Base-by-base conservation (phyloP, 2,888 invertebrate species). In the Lepetodrilus schrolli region DNA sequence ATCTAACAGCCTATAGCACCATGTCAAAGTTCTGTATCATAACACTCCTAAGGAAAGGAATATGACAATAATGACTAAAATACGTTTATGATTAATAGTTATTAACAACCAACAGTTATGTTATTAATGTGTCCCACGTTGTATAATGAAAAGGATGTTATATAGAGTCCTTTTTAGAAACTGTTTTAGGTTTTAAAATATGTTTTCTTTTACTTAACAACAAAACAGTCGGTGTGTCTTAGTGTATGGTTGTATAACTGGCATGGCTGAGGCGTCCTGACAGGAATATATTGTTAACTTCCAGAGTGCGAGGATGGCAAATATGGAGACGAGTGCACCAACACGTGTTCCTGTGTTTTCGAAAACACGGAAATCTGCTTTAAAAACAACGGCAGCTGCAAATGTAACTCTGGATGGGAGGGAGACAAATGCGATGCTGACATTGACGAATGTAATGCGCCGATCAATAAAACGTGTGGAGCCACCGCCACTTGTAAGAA, bases 401-500 rank as follows among this genome's bases (percentile, higher is more conserved):
- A 13, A 3, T 70, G 70, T 49, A 26, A 26, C 5, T 17, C 13
- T 4, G 70, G 50, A 1, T 70, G 70, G 70, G 21, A 48, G 21
- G 70, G 49, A 20, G n/a, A 2, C 17, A 70, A 26, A 4, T 72
- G 43, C 36, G 23, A n/a, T 17, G 66, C 20, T n/a, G 72, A 72
- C 50, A 34, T 70, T 10, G 5, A 70, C 30, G 70, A 70, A 37
- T 70, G 70, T 20, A 5, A n/a, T 7, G 21, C 34, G n/a, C 2
- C n/a, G 1, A 23, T 37, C 20, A 7, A 17, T 5, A 17, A 20
- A 7, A n/a, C 10, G 30, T 48, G 36, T n/a, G 13, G 23, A 20
- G 3, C 23, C 4, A 70, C 48, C 36, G 68, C 50, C 4, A 65
- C 58, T n/a, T 74, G 74, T 23, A 66, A 30, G 4, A 70, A 74